Evolutionary conservation across 2,797 vertebrate genomes (phyloP).

Genomic region (Tauraco hartlaubi): DNA sequence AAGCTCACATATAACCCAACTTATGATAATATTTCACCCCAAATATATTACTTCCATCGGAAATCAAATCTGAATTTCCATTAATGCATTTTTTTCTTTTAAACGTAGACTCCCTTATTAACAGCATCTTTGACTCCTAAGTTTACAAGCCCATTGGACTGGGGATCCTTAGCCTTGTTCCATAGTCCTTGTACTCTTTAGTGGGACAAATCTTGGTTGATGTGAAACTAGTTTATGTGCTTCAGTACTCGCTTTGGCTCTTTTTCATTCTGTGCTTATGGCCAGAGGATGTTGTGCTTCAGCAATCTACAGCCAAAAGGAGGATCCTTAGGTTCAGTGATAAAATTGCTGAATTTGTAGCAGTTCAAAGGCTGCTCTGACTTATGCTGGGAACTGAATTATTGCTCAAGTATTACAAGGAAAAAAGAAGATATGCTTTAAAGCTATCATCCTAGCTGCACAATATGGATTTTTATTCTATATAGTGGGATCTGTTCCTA

Average conservation of each 20-base stretch:
- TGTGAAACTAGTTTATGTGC: background rate
- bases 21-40: background rate
- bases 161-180: background rate
- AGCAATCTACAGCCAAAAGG: background rate
- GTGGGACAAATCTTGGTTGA: background rate
- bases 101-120: background rate
- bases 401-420: background rate
- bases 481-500: background rate
- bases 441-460: background rate
- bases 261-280: background rate
- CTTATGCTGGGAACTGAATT: background rate
- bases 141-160: background rate
- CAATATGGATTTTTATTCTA: background rate
- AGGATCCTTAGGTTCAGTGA: background rate
- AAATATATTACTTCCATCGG: background rate
- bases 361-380: background rate
- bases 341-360: background rate
- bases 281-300: background rate
- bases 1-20: background rate
- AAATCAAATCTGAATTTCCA: background rate
- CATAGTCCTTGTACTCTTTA: background rate
- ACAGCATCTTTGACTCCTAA: background rate
- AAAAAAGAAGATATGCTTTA: background rate
- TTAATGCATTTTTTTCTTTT: background rate
- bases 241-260: background rate